Evolutionary conservation across 1,140 invertebrate species (phyloP).

Genomic region (Drosophila kikkawai): DNA sequence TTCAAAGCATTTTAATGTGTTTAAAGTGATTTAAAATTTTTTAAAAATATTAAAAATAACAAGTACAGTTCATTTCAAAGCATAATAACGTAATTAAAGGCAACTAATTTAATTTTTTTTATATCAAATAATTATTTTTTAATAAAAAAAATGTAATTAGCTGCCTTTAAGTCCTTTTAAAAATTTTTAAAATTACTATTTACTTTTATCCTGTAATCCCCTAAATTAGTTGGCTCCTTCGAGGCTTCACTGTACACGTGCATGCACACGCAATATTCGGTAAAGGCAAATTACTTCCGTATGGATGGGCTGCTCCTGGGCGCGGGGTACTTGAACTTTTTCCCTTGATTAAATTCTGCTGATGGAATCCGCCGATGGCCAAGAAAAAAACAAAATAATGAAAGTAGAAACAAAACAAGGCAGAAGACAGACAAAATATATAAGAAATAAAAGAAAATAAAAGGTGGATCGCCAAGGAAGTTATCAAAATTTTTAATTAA

Average conservation of each 20-base stretch:
- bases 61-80: too few species aligned
- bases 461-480: conserved; percentile 35
- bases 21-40: too few species aligned
- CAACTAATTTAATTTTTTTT: too few species aligned
- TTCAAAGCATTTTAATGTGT: too few species aligned
- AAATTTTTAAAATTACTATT: too few species aligned
- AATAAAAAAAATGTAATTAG: too few species aligned
- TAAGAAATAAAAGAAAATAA: conserved; percentile 4
- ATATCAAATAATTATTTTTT: too few species aligned
- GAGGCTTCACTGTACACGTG: conserved; percentile 26
- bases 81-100: too few species aligned
- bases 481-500: conserved; percentile 80
- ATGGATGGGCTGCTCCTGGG: conserved; percentile 64
- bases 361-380: conserved; percentile 61
- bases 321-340: conserved; percentile 23
- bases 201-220: not conserved
- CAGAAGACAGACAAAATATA: not conserved
- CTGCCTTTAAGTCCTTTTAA: too few species aligned
- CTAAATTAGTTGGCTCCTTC: conserved; percentile 4
- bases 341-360: conserved; percentile 72
- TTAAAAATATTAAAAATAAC: too few species aligned
- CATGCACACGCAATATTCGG: conserved; percentile 12
- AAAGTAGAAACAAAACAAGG: not conserved
- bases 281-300: conserved; percentile 75
- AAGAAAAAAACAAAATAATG: conserved; percentile 3